Base-by-base conservation (phyloP, 1,140 invertebrate species). In the Calephelis virginiensis region DNA sequence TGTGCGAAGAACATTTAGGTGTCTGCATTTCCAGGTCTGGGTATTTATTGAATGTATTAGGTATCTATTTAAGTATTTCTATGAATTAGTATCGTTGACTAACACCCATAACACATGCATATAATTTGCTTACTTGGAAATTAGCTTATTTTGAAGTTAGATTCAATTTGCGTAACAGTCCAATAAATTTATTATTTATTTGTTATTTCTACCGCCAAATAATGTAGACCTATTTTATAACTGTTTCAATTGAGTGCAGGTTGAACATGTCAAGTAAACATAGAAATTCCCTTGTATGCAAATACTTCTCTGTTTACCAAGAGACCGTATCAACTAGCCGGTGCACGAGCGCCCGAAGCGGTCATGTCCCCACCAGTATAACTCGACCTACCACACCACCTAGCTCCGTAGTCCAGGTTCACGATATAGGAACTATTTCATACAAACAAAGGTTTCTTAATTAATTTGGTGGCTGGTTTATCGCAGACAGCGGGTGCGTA, bases 321-420 rank as follows among this genome's bases (percentile, higher is more conserved):
- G 78, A 80, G 82, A 85, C 81, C 74, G 75, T 86, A 86, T 89
- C 86, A 73, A 61, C 70, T 71, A 65, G 69, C 66, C 74, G 73
- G 71, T 77, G 80, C 86, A 89, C 83, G 82, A 86, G 76, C 80
- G 86, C 83, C 78, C 67, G 66, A 74, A 76, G 85, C 81, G 72
- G 69, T 68, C 67, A 50, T 64, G 68, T 63, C 56, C 60, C 63
- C 70, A 74, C 86, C 78, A 83, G 68, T 63, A 13, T 75, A 75
- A 53, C 64, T 63, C 69, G 81, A 79, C 63, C 77, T 72, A 40
- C 67, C 64, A 17, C 49, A 69, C 48, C 61, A 65, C 53, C 72
- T 71, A 63, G 37, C 60, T 61, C 65, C 67, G 61, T 74, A 68
- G 45, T 49, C 67, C 66, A 69, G 47, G 48, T 38, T 63, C 43